Percentiles rank a stretch among this genome's conserved stretches.
phyloP scores from a whole-genome alignment of 2,113 vertebrate species.

The Galemys pyrenaicus region DNA sequence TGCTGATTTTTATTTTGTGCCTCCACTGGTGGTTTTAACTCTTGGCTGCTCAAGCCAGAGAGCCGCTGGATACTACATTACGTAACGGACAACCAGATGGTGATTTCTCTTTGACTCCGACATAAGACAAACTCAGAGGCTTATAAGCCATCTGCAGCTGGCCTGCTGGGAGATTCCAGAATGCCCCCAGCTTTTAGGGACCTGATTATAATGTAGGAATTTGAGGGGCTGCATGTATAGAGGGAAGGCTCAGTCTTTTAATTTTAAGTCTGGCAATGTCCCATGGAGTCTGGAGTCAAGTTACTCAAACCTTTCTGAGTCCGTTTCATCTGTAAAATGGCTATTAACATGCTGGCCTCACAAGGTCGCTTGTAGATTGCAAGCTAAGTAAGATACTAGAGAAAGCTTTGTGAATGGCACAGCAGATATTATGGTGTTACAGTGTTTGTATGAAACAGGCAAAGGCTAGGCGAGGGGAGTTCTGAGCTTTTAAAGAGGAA shows the following conservation, averaged over 20 bases:
- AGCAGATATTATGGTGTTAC: background rate
- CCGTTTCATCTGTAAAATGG: background rate
- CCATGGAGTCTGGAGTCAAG: background rate
- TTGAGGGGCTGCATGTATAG: background rate
- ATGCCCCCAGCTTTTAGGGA: background rate
- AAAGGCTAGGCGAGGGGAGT: background rate
- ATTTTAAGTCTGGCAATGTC: background rate
- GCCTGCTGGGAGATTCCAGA: background rate
- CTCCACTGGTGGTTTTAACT: background rate
- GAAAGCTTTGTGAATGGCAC: background rate
- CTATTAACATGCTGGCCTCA: background rate
- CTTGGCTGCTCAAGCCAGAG: background rate
- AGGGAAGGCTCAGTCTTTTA: background rate
- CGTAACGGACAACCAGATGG: background rate
- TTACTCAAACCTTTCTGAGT: background rate
- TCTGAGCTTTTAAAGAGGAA: background rate
- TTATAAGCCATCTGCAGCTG: background rate
- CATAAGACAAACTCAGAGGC: background rate
- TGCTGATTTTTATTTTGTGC: constrained; percentile 1
- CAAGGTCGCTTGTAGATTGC: background rate
- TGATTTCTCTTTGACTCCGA: background rate
- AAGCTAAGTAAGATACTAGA: background rate
- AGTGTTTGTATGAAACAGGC: too few species aligned
- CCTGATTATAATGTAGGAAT: background rate
- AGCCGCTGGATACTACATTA: background rate